These are phyloP conservation scores for Ochotona princeps DNA, from an alignment of 2,113 vertebrate genomes.

Conservation along the genomic window DNA sequence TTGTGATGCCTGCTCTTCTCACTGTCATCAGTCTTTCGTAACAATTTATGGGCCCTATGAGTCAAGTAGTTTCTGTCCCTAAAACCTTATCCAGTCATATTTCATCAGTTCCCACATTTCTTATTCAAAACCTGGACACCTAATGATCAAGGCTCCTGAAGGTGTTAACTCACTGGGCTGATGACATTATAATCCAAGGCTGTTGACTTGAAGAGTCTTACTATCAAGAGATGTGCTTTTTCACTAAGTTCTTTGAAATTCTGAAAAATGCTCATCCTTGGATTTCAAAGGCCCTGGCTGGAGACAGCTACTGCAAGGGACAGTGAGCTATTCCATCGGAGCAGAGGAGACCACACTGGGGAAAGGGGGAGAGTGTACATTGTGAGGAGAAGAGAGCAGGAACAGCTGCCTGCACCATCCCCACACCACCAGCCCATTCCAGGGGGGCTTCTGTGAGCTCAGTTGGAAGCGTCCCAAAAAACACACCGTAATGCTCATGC, in stretches of 20 bases:
- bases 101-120: background rate
- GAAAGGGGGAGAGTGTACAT: background rate
- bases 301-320: background rate
- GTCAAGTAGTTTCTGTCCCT: background rate
- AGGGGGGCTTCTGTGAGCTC: conserved; percentile 39
- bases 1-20: fast-evolving
- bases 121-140: background rate
- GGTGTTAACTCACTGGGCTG: background rate
- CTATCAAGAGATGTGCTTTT: background rate
- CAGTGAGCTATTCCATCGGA: background rate
- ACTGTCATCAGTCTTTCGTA: background rate
- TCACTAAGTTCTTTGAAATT: background rate
- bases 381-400: background rate
- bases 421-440: background rate
- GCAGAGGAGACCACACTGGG: background rate
- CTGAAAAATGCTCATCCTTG: background rate
- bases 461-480: conserved; percentile 61
- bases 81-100: background rate
- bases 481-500: conserved; percentile 45
- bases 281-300: background rate
- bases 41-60: background rate
- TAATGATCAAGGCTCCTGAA: background rate
- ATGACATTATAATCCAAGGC: background rate
- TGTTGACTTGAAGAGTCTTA: background rate
- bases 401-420: conserved; percentile 52